phyloP scores from a whole-genome alignment of 2,797 vertebrate species.

The Limnodromus scolopaceus region DNA sequence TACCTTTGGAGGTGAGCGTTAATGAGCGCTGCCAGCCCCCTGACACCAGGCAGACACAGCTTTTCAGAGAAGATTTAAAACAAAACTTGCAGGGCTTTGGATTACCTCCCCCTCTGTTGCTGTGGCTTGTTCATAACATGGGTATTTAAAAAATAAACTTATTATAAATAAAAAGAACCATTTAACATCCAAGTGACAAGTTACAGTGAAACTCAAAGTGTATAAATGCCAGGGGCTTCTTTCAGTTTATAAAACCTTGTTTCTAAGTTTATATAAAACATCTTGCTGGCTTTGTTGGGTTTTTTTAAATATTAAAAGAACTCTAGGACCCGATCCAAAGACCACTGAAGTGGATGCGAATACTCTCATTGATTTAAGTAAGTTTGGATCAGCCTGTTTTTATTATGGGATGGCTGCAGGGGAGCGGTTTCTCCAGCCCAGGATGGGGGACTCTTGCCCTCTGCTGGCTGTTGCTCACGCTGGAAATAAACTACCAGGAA shows the following conservation, averaged over 20 bases:
- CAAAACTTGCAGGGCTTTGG: background rate
- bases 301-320: background rate
- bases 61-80: background rate
- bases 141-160: background rate
- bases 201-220: background rate
- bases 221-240: background rate
- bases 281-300: background rate
- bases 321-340: background rate
- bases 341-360: background rate
- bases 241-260: constrained; percentile 20
- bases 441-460: background rate
- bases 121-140: background rate
- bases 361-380: background rate
- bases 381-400: background rate
- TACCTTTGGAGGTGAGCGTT: accelerated
- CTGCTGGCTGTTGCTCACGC: background rate
- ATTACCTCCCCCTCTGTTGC: background rate
- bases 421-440: background rate
- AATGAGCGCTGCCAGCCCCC: accelerated
- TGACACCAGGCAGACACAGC: background rate
- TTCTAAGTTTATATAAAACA: constrained; percentile 35
- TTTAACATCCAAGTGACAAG: background rate
- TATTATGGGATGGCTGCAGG: background rate
- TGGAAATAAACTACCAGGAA: background rate
- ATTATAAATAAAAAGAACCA: constrained; percentile 13